Conservation (phyloP, 2,113 vertebrate species). For the Coracopsis vasa region DNA sequence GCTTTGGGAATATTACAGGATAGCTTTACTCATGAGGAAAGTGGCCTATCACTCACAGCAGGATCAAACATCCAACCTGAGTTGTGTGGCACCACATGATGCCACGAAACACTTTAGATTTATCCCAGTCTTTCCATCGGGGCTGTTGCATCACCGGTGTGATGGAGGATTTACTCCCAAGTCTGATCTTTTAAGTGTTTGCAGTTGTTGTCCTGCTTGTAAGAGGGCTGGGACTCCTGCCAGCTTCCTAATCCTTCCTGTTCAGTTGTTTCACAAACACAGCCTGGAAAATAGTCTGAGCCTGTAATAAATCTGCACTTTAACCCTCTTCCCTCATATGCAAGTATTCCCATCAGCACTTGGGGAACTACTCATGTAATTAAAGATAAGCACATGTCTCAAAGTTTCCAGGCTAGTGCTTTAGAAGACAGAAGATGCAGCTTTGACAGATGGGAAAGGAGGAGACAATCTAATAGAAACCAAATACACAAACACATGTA, state of each 20-base stretch:
- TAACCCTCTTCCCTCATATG: not conserved
- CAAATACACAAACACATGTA: not conserved
- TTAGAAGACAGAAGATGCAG: not conserved
- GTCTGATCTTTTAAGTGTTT: not conserved
- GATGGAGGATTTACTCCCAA: not conserved
- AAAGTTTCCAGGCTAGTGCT: not conserved
- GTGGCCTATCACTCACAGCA: not conserved
- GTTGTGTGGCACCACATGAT: accelerated
- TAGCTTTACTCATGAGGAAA: not conserved
- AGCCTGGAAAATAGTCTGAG: not conserved
- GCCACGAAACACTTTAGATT: not conserved
- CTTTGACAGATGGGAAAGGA: not conserved
- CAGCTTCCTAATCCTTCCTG: constrained; percentile 17
- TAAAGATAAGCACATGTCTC: not conserved
- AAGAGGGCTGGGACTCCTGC: not conserved
- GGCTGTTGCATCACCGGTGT: not conserved
- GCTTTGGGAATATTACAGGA: not conserved
- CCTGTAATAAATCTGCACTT: not conserved
- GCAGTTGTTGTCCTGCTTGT: not conserved
- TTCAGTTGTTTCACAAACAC: not conserved
- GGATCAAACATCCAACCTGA: not conserved
- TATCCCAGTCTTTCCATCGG: not conserved
- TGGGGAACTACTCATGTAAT: not conserved
- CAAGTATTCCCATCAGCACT: not conserved
- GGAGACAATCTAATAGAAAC: not conserved